phyloP scores from a whole-genome alignment of 2,888 invertebrate genomes.

The Nymphalis urticae region DNA sequence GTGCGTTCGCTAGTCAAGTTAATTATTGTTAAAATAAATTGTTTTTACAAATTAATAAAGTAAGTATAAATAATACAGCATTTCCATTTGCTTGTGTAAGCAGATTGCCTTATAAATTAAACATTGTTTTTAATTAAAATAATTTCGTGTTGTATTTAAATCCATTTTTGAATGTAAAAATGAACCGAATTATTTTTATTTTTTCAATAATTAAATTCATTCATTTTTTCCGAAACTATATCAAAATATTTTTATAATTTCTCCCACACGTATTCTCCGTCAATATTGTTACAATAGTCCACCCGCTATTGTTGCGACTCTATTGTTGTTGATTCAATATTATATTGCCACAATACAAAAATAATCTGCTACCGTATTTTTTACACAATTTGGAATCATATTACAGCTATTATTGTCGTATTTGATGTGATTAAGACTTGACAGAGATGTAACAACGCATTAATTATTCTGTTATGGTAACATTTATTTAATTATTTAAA shows the following conservation, averaged over 20 bases:
- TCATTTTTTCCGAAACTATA: background rate
- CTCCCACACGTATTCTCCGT: slow-evolving; percentile 14
- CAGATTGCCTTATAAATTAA: no score
- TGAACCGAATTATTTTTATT: background rate
- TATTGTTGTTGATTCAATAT: slow-evolving; percentile 30
- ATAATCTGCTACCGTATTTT: slow-evolving; percentile 18
- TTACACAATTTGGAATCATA: slow-evolving; percentile 19
- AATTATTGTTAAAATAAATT: no score
- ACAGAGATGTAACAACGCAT: slow-evolving; percentile 1
- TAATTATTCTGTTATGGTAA: background rate
- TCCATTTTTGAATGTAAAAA: no score
- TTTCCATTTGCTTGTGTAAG: no score
- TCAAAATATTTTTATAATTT: slow-evolving; percentile 1
- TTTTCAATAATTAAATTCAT: background rate
- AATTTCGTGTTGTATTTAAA: no score
- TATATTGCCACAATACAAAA: slow-evolving; percentile 28
- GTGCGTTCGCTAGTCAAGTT: no score
- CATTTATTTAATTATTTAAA: no score
- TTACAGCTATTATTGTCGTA: slow-evolving; percentile 3
- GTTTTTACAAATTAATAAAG: no score
- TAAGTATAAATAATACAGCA: no score
- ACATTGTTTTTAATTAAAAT: no score
- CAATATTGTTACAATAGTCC: slow-evolving; percentile 11
- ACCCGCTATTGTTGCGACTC: slow-evolving; percentile 5
- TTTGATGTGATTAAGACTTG: slow-evolving; percentile 16